These are phyloP conservation scores for Centropus bengalensis DNA, from an alignment of 2,113 vertebrate species.

Conservation along the genomic window DNA sequence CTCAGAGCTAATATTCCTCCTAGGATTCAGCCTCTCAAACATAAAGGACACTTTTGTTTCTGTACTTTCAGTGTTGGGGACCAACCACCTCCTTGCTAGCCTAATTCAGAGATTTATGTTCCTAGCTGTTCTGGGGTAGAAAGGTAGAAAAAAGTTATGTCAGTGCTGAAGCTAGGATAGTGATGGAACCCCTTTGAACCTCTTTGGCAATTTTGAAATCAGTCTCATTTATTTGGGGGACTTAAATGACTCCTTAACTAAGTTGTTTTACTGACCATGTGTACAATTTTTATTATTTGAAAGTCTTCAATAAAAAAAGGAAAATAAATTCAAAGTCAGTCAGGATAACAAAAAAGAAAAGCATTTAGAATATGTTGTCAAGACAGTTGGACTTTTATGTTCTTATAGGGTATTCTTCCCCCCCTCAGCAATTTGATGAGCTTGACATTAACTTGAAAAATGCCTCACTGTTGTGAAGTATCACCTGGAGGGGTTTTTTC, in stretches of 20 bases:
- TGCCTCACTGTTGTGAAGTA: neutral
- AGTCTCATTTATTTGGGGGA: neutral
- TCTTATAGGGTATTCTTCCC: neutral
- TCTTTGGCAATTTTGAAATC: neutral
- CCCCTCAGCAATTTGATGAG: neutral
- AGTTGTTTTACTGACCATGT: neutral
- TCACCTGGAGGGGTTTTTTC: neutral
- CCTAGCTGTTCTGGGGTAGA: neutral
- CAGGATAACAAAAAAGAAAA: neutral
- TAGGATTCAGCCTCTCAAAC: neutral
- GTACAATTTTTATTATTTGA: neutral
- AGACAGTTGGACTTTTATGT: neutral
- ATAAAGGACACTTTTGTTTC: neutral
- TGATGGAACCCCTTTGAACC: neutral
- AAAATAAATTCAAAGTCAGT: neutral
- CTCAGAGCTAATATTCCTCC: neutral
- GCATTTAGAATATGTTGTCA: neutral
- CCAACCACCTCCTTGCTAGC: neutral
- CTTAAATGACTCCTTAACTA: neutral
- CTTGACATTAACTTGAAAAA: conserved; percentile 4
- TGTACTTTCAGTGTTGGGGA: neutral
- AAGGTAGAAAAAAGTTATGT: neutral
- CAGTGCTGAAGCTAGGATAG: neutral
- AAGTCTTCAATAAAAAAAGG: neutral
- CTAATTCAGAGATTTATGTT: neutral